These are phyloP conservation scores for Orchesella cincta DNA, from an alignment of 1,140 invertebrate species.

Conservation along the genomic window DNA sequence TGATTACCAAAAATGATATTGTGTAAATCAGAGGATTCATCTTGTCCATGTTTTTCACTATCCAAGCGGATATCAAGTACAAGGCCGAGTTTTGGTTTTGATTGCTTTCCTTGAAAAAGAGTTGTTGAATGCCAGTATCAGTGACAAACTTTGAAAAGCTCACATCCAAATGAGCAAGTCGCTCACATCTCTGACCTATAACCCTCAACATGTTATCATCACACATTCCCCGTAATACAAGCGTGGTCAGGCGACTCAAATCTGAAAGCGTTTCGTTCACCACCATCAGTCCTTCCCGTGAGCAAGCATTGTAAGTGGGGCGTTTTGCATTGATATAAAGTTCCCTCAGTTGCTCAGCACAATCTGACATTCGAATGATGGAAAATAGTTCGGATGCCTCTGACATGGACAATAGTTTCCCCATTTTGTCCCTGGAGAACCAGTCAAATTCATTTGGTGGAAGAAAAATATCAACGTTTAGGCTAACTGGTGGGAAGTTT, in stretches of 20 bases:
- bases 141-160: constrained; percentile 33
- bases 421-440: constrained; percentile 33
- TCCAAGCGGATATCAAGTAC: constrained; percentile 37
- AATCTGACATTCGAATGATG: constrained; percentile 32
- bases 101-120: constrained; percentile 34
- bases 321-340: constrained; percentile 32
- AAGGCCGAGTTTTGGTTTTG: constrained; percentile 20
- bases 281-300: neutral
- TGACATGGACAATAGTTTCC: constrained; percentile 15
- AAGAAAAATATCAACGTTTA: neutral
- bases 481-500: neutral
- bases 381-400: constrained; percentile 38
- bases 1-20: neutral
- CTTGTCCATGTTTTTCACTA: constrained; percentile 33
- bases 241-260: neutral
- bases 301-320: neutral
- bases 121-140: constrained; percentile 28
- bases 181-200: constrained; percentile 10
- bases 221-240: constrained; percentile 33
- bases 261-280: neutral
- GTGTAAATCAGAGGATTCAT: constrained; percentile 1
- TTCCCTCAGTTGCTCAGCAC: constrained; percentile 17
- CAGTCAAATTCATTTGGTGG: constrained; percentile 39
- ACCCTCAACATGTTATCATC: constrained; percentile 35
- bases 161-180: constrained; percentile 29